Conservation (phyloP, 1,140 invertebrate genomes). For the Chrysopa pallens region DNA sequence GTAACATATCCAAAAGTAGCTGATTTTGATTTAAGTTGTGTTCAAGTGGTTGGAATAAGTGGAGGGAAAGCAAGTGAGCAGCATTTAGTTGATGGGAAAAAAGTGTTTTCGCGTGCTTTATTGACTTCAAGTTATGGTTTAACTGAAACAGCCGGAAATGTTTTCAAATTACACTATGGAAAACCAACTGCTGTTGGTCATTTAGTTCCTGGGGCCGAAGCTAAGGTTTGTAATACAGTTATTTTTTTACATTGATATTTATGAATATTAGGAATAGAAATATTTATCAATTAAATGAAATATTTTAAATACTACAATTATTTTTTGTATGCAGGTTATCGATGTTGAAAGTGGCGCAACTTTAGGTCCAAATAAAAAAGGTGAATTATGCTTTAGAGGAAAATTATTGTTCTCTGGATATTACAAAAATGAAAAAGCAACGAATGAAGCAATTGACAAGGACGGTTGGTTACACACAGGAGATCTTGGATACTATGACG, state of each 20-base stretch:
- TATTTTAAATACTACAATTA: too few species aligned
- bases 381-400: constrained; percentile 50
- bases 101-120: constrained; percentile 17
- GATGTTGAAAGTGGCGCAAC: constrained; percentile 38
- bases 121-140: constrained; percentile 23
- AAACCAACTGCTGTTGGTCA: constrained; percentile 20
- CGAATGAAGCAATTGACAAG: constrained; percentile 33
- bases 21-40: constrained; percentile 19
- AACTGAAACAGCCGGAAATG: constrained; percentile 20
- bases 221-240: constrained; percentile 22
- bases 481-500: constrained; percentile 48
- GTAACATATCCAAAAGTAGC: constrained; percentile 15
- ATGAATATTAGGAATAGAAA: too few species aligned
- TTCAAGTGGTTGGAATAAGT: constrained; percentile 18
- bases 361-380: constrained; percentile 35
- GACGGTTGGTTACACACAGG: constrained; percentile 48
- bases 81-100: constrained; percentile 15
- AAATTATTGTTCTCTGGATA: constrained; percentile 38
- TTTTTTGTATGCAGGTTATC: constrained; percentile 22
- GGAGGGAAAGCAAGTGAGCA: constrained; percentile 18
- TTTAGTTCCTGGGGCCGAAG: constrained; percentile 16
- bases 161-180: constrained; percentile 3
- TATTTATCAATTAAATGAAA: too few species aligned
- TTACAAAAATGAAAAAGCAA: constrained; percentile 33
- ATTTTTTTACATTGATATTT: too few species aligned